phyloP scores from a whole-genome alignment of 2,113 vertebrate genomes.

The Thalassoma bifasciatum region DNA sequence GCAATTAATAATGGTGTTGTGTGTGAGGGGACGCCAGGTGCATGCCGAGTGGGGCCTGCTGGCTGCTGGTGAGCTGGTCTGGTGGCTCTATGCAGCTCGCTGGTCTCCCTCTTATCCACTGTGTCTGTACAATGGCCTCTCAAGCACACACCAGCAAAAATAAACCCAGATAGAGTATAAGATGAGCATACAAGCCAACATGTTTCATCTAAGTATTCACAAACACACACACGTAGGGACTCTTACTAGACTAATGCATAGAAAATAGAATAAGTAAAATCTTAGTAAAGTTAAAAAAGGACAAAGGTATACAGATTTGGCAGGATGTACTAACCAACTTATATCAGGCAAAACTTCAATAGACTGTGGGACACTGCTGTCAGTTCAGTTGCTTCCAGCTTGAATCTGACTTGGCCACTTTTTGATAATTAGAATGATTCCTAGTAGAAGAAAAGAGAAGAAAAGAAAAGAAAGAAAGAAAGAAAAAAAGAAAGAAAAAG shows the following conservation, averaged over 20 bases:
- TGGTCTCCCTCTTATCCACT: slow-evolving; percentile 87
- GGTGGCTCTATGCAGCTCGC: slow-evolving; percentile 90
- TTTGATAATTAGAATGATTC: too few species aligned
- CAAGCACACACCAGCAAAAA: slow-evolving; percentile 56
- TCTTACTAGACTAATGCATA: background rate
- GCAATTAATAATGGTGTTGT: slow-evolving; percentile 99
- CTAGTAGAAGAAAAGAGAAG: too few species aligned
- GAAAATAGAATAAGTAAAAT: too few species aligned
- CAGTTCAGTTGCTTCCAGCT: too few species aligned
- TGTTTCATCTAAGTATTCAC: background rate
- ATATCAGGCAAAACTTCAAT: too few species aligned
- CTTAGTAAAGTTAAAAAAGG: too few species aligned
- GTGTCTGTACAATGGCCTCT: slow-evolving; percentile 90
- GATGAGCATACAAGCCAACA: background rate
- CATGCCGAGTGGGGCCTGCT: slow-evolving; percentile 89
- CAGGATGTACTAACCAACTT: too few species aligned
- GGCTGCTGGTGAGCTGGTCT: slow-evolving; percentile 82
- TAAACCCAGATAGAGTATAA: slow-evolving; percentile 7
- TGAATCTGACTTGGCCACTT: too few species aligned
- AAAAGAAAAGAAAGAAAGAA: too few species aligned
- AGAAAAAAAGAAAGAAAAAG: too few species aligned
- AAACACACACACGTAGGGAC: background rate
- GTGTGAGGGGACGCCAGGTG: slow-evolving; percentile 91
- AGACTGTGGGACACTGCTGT: too few species aligned
- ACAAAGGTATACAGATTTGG: too few species aligned